phyloP scores from a whole-genome alignment of 2,113 vertebrate genomes.

The Muscicapa adusta region DNA sequence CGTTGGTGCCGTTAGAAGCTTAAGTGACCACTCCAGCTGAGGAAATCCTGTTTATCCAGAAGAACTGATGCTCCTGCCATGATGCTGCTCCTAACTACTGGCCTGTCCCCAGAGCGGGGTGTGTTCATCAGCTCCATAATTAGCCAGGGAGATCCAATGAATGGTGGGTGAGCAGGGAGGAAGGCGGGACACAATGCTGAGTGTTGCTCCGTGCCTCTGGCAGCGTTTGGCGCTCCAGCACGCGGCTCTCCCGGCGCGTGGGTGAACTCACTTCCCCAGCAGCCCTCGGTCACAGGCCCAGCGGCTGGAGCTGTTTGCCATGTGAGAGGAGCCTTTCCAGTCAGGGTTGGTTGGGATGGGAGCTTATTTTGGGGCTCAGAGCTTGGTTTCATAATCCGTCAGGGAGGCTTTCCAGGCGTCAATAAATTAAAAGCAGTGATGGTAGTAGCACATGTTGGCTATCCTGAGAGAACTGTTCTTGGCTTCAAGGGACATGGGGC shows the following conservation, averaged over 20 bases:
- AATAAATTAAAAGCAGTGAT: constrained; percentile 61
- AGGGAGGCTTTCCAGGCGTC: constrained; percentile 32
- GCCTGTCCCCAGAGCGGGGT: neutral
- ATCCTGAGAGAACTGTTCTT: constrained; percentile 46
- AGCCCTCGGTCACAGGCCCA: neutral
- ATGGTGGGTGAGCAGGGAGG: neutral
- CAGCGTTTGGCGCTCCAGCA: neutral
- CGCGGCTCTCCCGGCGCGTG: neutral
- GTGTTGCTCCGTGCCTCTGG: neutral
- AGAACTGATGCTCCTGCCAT: neutral
- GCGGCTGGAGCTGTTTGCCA: neutral
- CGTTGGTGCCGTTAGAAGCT: neutral
- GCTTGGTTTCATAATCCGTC: constrained; percentile 17
- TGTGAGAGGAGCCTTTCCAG: neutral
- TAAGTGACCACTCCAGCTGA: neutral
- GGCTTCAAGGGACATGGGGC: constrained; percentile 37
- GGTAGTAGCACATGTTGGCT: constrained; percentile 51
- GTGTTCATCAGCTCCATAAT: constrained; percentile 1
- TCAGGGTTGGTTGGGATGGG: neutral
- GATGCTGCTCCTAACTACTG: neutral
- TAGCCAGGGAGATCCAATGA: neutral
- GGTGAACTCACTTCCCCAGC: neutral
- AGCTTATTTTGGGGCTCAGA: constrained; percentile 52
- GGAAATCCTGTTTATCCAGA: neutral
- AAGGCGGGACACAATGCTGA: neutral